Evolutionary conservation across 2,113 vertebrate genomes (phyloP).

Genomic region (Chrysemys picta): DNA sequence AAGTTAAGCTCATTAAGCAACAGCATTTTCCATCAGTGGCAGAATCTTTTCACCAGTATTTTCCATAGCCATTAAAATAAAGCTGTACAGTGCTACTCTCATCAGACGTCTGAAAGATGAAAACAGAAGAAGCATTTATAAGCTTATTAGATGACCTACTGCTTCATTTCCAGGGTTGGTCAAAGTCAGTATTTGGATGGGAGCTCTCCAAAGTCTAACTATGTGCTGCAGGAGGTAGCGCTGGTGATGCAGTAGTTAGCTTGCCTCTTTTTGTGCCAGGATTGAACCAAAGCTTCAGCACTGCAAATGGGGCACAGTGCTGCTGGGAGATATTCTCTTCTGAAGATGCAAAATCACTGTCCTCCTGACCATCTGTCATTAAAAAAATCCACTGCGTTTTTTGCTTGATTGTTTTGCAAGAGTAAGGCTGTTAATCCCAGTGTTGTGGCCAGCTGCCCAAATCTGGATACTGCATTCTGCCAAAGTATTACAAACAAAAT

Average conservation of each 20-base stretch:
- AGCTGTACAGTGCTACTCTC: background rate
- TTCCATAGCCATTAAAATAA: background rate
- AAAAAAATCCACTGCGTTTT: background rate
- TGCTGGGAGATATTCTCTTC: fast-evolving
- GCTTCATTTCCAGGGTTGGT: background rate
- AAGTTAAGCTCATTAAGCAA: background rate
- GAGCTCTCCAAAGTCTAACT: background rate
- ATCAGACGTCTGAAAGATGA: background rate
- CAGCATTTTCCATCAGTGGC: background rate
- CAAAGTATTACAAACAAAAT: background rate
- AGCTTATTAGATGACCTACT: fast-evolving
- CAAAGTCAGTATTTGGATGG: fast-evolving
- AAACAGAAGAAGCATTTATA: background rate
- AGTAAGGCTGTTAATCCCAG: background rate
- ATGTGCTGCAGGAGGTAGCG: background rate
- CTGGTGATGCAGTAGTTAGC: background rate
- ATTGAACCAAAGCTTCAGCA: background rate
- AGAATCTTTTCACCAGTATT: background rate
- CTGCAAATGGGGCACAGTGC: fast-evolving
- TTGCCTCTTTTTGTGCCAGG: background rate
- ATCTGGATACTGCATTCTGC: background rate
- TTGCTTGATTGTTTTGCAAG: background rate
- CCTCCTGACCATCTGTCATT: background rate
- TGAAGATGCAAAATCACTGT: background rate
- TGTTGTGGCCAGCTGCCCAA: background rate